Conservation (phyloP, 2,888 invertebrate genomes). For the Peribatodes rhomboidaria region DNA sequence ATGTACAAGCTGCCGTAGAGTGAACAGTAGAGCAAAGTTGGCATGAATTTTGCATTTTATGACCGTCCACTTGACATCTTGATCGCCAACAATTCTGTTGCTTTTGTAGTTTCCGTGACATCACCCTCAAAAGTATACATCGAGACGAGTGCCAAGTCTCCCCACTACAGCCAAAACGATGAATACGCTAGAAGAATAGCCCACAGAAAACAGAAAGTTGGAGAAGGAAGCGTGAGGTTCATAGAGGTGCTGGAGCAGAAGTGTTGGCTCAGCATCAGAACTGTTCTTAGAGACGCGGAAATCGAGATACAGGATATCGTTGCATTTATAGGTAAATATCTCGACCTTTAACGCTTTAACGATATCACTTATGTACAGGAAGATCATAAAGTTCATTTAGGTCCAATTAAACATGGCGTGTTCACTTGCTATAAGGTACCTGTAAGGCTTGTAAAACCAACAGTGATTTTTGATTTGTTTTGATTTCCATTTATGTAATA, state of each 20-base stretch:
- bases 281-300: constrained; percentile 74
- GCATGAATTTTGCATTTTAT: constrained; percentile 28
- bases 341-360: constrained; percentile 33
- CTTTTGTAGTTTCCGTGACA: constrained; percentile 83
- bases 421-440: neutral
- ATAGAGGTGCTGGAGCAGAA: constrained; percentile 72
- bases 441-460: neutral
- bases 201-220: constrained; percentile 47
- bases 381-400: constrained; percentile 7
- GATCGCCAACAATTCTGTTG: constrained; percentile 57
- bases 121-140: constrained; percentile 86
- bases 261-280: constrained; percentile 76
- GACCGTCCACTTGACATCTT: constrained; percentile 56
- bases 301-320: constrained; percentile 84
- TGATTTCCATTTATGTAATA: neutral
- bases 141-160: constrained; percentile 73
- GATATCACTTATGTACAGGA: constrained; percentile 14
- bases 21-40: constrained; percentile 28
- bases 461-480: neutral
- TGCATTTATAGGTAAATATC: constrained; percentile 77
- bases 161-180: constrained; percentile 81
- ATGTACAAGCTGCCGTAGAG: constrained; percentile 15
- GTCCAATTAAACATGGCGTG: constrained; percentile 12
- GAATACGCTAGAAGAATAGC: constrained; percentile 59
- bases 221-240: constrained; percentile 63